Base-by-base conservation (phyloP, 2,113 vertebrate genomes). In the Anolis carolinensis region DNA sequence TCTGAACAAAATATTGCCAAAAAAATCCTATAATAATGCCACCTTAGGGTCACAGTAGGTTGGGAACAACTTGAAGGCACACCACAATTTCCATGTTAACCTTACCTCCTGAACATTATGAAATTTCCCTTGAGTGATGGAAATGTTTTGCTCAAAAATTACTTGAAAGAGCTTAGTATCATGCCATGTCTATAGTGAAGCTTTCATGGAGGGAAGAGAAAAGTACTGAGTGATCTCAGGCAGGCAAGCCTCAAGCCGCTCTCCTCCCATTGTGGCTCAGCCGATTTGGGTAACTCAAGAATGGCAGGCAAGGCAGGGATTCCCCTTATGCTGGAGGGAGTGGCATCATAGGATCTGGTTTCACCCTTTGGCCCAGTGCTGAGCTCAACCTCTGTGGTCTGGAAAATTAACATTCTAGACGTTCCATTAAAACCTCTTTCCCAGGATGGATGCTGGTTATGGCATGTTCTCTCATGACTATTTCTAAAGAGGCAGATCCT, bases 401-500 rank as follows among this genome's bases (percentile, higher is more conserved):
- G 78, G 70, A 50, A 86, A 80, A 81, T 73, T 86, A 81, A 44
- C 76, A 72, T 79, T 62, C 52, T n/a, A 85, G 75, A 32, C 77
- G 79, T 32, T 85, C 34, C 36, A 86, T 36, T 77, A 73, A 86
- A 86, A 86, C 84, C 55, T 80, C 77, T 81, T 86, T 86, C 85
- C 78, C 78, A 81, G 55, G 78, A 39, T 36, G 70, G 70, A 86
- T 7, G 52, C 80, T 80, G 36, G 81, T 86, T 80, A 86, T 74
- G 36, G 78, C 52, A 86, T 63, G 25, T 39, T 50, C 4, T 34
- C 70, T 63, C 68, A 21, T 74, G 70, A 81, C 30, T 50, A 32
- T 81, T 86, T 36, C 21, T 81, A 63, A 73, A 5, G 27, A 48
- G 32, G 39, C 20, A 34, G 59, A 52, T 81, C 73, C 78, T 73